These are phyloP conservation scores for Megathymus violae DNA, from an alignment of 1,140 invertebrate genomes.

Conservation along the genomic window DNA sequence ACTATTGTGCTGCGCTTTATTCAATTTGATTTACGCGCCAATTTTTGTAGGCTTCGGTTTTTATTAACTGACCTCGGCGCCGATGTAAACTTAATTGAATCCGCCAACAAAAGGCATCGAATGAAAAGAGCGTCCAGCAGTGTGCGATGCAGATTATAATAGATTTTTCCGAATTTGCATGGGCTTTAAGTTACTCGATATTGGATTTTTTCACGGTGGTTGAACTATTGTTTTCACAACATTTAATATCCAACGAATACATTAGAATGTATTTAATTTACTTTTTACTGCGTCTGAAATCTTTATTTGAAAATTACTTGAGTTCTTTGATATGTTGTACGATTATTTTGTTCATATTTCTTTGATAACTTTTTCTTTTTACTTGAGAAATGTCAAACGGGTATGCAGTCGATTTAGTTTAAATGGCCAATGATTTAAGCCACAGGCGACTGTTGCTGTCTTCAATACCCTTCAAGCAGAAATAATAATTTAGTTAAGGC, in stretches of 20 bases:
- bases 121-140: conserved; percentile 81
- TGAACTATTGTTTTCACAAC: conserved; percentile 67
- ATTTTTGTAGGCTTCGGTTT: conserved; percentile 82
- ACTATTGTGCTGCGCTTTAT: conserved; percentile 78
- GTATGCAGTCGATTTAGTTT: too few species aligned
- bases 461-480: too few species aligned
- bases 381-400: too few species aligned
- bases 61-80: conserved; percentile 82
- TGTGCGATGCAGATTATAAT: conserved; percentile 83
- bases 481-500: too few species aligned
- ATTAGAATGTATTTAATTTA: conserved; percentile 32
- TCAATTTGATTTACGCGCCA: conserved; percentile 83
- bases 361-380: too few species aligned
- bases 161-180: conserved; percentile 82
- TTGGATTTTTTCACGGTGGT: conserved; percentile 75
- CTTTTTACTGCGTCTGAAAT: conserved; percentile 5
- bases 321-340: too few species aligned
- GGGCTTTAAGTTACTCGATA: conserved; percentile 76
- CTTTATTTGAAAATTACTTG: too few species aligned
- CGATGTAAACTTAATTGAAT: conserved; percentile 84
- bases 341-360: conserved; percentile 10
- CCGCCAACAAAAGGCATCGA: conserved; percentile 78
- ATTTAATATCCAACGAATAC: conserved; percentile 49
- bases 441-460: too few species aligned
- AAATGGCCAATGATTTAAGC: too few species aligned